Conservation (phyloP, 2,113 vertebrate genomes). For the Centropus bengalensis region DNA sequence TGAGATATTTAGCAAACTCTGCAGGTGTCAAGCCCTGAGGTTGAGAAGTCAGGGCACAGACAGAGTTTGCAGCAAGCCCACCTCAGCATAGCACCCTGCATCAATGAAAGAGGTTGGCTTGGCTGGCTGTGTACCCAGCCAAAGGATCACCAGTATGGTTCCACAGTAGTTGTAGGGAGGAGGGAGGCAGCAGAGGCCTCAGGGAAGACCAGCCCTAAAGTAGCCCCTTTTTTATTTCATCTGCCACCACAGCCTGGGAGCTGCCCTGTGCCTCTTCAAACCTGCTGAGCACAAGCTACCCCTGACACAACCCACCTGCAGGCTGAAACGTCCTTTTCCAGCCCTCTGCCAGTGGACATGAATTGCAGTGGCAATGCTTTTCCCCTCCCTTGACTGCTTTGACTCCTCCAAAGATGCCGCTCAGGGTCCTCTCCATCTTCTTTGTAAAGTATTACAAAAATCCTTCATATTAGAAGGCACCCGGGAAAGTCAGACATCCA, state of each 20-base stretch:
- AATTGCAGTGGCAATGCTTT: background rate
- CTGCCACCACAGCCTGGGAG: background rate
- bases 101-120: too few relatives aligned
- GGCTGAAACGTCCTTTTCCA: background rate
- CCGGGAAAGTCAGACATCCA: background rate
- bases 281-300: rapidly evolving
- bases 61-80: background rate
- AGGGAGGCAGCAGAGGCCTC: background rate
- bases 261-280: background rate
- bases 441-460: background rate
- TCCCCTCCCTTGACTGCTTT: background rate
- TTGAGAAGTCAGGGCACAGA: background rate
- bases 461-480: background rate
- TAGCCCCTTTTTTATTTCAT: background rate
- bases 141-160: rapidly evolving
- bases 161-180: rapidly evolving
- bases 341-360: background rate
- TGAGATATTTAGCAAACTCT: background rate
- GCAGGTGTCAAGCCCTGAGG: background rate
- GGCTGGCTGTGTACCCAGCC: rapidly evolving
- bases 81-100: background rate
- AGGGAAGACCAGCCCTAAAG: background rate
- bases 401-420: background rate
- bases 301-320: rapidly evolving
- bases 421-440: background rate